Conservation (phyloP, 1,140 invertebrate species). For the Belonocnema kinseyi region DNA sequence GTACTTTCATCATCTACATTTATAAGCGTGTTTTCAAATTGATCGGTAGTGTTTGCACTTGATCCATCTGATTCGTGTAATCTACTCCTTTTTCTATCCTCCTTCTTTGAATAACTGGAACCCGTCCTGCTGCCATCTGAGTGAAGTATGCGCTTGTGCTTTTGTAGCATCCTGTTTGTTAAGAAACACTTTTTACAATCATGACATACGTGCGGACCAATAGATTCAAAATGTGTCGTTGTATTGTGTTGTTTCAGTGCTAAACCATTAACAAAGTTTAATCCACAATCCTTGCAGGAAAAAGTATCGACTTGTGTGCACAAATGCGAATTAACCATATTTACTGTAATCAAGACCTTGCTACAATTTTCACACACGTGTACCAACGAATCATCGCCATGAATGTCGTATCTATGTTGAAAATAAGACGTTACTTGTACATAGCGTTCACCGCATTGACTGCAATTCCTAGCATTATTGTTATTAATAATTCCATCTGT, state of each 20-base stretch:
- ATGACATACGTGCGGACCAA: slow-evolving; percentile 35
- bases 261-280: slow-evolving; percentile 37
- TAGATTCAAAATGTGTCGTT: slow-evolving; percentile 48
- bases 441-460: slow-evolving; percentile 30
- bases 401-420: slow-evolving; percentile 50
- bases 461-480: slow-evolving; percentile 38
- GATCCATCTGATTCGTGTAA: background rate
- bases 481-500: slow-evolving; percentile 11
- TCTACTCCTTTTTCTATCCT: background rate
- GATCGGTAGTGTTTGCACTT: background rate
- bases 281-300: slow-evolving; percentile 47
- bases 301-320: slow-evolving; percentile 44
- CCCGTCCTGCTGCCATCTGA: background rate
- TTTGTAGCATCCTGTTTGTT: slow-evolving; percentile 51
- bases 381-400: slow-evolving; percentile 50
- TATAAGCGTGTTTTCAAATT: background rate
- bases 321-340: slow-evolving; percentile 51
- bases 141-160: slow-evolving; percentile 42
- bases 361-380: slow-evolving; percentile 60
- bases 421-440: background rate
- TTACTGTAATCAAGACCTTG: slow-evolving; percentile 42
- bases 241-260: slow-evolving; percentile 50
- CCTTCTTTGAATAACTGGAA: too few species aligned
- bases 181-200: slow-evolving; percentile 52
- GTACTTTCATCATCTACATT: background rate